Percentiles rank a stretch among this genome's conserved stretches.
phyloP scores from a whole-genome alignment of 2,888 invertebrate species.

The Andrena bucephala region DNA sequence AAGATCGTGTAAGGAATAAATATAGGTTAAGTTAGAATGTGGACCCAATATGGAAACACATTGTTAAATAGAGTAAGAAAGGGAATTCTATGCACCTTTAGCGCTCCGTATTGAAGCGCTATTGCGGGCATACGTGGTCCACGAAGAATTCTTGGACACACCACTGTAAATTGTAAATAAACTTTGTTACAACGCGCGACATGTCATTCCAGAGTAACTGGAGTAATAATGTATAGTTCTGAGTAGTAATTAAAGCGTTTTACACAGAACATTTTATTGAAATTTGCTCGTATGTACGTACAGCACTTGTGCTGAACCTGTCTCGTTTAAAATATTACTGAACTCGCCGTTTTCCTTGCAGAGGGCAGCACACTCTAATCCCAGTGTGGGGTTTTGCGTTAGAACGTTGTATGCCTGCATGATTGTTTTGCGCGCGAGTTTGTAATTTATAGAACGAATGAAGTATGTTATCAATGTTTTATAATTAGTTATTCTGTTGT shows the following conservation, averaged over 20 bases:
- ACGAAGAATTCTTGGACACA: not conserved
- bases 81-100: not conserved
- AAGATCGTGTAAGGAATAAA: not conserved
- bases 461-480: too few species aligned
- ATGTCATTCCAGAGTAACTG: not conserved
- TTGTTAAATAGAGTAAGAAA: slow-evolving; percentile 14
- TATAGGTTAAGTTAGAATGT: not conserved
- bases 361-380: not conserved
- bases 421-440: too few species aligned
- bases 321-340: not conserved
- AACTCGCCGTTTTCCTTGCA: not conserved
- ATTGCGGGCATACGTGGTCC: not conserved
- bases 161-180: not conserved
- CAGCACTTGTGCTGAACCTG: too few species aligned
- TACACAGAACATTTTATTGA: not conserved
- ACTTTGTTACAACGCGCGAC: not conserved
- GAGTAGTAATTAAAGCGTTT: not conserved
- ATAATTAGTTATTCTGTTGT: too few species aligned
- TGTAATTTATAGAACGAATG: too few species aligned
- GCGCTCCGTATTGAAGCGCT: not conserved
- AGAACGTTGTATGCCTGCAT: too few species aligned
- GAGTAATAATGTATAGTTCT: not conserved
- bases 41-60: not conserved
- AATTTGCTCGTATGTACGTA: not conserved
- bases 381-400: too few species aligned